Evolutionary conservation across 2,888 invertebrate genomes (phyloP), one percentile per base, ranked within the genome.

Genomic region (Hirtodrosophila confusa): DNA sequence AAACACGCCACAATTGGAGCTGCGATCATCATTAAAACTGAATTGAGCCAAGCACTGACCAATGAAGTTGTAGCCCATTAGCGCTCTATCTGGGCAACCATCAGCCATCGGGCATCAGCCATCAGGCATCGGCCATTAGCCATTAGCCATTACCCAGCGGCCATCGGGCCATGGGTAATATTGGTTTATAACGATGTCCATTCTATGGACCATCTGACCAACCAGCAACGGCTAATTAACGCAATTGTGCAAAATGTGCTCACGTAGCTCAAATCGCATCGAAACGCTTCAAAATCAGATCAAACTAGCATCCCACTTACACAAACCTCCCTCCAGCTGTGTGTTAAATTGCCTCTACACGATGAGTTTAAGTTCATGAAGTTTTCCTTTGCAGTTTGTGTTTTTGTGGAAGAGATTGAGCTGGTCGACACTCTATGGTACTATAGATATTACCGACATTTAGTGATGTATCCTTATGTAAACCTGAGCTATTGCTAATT

Each of bases 41-140:
- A 62, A 66, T 64, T 67, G 70, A 62, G 49, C 44, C 64, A 55
- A 51, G 55, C 35, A 47, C 36, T 66, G 77, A 50, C 82, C 86
- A 87, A 85, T 85, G 74, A 85, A 85, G 85, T 85, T 85, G 85
- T 85, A 80, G 72, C 63, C 80, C 73, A 85, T 85, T 85, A 85
- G 85, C 71, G 65, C 56, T 69, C 61, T 68, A 66, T 65, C 55
- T 58, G 36, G 39, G 55, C 53, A 44, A 50, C 41, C 61, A 53
- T 67, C 61, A 37, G 17, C 40, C 56, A 51, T 27, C 69, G 29
- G 65, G 3, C 10, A 58, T 6, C 43, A 53, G 41, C 33, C 31
- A 50, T 37, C 43, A 24, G 3, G 10, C 58, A 53, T 27, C 23
- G 9, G 7, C 48, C 35, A 49, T 43, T 35, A 27, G 27, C 29